phyloP scores from a whole-genome alignment of 92 coral and sea anemone species.

The Umimayanthus chanpuru region DNA sequence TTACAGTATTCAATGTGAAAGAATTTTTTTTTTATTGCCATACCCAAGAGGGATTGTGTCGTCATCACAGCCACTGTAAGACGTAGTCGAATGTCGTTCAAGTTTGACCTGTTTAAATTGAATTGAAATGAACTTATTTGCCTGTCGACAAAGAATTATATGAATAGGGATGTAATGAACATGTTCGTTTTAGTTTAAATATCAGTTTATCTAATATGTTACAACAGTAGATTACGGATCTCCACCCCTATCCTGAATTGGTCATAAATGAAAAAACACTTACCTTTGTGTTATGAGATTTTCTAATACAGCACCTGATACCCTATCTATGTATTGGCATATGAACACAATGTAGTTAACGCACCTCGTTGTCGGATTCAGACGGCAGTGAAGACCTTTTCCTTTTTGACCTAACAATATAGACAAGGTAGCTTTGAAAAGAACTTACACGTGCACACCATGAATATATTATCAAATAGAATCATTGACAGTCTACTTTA shows the following conservation, averaged over 20 bases:
- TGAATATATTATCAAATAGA: not conserved
- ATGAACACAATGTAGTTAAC: not conserved
- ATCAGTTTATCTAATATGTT: not conserved
- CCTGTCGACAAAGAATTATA: not conserved
- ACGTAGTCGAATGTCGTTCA: slow-evolving; percentile 6
- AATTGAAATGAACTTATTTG: slow-evolving; percentile 3
- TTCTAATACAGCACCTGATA: not conserved
- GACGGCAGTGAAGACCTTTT: not conserved
- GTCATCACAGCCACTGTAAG: slow-evolving; percentile 21
- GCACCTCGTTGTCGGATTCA: not conserved
- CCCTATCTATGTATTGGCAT: not conserved
- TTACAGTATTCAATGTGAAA: not conserved
- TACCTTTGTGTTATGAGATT: not conserved
- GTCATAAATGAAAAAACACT: no score
- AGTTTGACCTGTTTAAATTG: slow-evolving; percentile 19
- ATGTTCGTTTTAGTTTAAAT: not conserved
- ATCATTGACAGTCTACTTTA: not conserved
- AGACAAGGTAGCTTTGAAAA: not conserved
- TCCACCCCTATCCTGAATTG: not conserved
- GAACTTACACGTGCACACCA: not conserved
- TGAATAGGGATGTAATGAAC: not conserved
- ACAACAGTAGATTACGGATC: not conserved
- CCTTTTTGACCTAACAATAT: not conserved
- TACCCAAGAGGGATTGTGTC: slow-evolving; percentile 29
- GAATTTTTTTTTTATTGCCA: not conserved